phyloP scores from a whole-genome alignment of 2,113 vertebrate genomes.

The Colossoma macropomum region DNA sequence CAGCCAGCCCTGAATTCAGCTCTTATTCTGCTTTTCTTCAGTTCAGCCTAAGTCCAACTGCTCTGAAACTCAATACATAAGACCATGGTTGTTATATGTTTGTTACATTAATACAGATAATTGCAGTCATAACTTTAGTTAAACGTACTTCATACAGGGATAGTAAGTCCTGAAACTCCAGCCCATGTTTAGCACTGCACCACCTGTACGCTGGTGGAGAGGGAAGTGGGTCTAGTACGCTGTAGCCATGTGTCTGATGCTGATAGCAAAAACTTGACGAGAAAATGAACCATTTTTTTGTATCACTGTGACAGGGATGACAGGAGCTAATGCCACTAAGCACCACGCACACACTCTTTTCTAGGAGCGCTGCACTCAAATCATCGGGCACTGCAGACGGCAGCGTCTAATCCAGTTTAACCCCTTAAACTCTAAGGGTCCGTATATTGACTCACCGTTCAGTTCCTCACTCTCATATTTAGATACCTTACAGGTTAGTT shows the following conservation, averaged over 20 bases:
- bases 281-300: constrained; percentile 23
- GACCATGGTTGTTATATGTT: neutral
- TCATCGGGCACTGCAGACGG: constrained; percentile 2
- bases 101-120: neutral
- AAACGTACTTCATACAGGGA: neutral
- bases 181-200: constrained; percentile 6
- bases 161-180: neutral
- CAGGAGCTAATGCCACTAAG: constrained; percentile 17
- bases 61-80: neutral
- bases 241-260: neutral
- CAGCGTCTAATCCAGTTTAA: constrained; percentile 3
- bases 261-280: constrained; percentile 14
- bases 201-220: neutral
- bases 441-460: neutral
- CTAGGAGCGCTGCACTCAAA: neutral
- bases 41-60: neutral
- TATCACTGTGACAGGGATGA: constrained; percentile 34
- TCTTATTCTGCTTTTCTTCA: neutral
- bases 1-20: neutral
- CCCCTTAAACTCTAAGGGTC: neutral
- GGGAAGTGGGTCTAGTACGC: neutral
- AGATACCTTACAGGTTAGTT: neutral
- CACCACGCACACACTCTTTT: constrained; percentile 5
- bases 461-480: neutral
- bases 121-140: neutral